A percentile compares a stretch with the other conserved stretches of the same genome.
Evolutionary conservation across 2,113 vertebrate genomes (phyloP).

Genomic region (Plotosus lineatus): DNA sequence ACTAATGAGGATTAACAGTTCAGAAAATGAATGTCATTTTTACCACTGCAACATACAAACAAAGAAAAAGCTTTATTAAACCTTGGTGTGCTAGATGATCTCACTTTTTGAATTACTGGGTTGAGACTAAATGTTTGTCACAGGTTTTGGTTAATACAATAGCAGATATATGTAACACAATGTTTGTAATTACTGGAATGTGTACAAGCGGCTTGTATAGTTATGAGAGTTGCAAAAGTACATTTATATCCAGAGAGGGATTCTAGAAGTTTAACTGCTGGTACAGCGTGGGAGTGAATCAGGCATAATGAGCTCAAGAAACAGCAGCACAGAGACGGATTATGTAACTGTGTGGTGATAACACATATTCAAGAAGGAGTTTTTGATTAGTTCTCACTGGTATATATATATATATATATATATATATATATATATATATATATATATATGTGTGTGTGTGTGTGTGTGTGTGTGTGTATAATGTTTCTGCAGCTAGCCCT

Average conservation of each 20-base stretch:
- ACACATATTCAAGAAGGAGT: slow-evolving; percentile 31
- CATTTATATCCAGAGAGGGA: background rate
- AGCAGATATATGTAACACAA: no score
- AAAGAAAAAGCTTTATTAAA: background rate
- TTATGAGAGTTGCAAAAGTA: background rate
- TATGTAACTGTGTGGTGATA: slow-evolving; percentile 30
- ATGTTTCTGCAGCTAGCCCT: background rate
- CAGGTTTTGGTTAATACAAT: background rate
- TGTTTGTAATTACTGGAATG: no score
- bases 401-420: no score
- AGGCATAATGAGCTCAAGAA: background rate
- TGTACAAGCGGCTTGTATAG: background rate
- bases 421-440: no score
- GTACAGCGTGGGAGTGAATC: background rate
- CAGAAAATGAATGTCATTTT: background rate
- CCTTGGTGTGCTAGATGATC: background rate
- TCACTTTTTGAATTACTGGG: background rate
- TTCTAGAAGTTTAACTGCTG: background rate
- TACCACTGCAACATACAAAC: background rate
- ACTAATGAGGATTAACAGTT: no score
- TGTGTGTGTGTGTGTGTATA: no score
- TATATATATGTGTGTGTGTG: no score
- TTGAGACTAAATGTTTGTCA: background rate
- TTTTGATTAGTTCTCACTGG: slow-evolving; percentile 14
- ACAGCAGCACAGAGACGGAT: slow-evolving; percentile 36